Conservation (phyloP, 2,113 vertebrate genomes). For the Thalassoma bifasciatum region DNA sequence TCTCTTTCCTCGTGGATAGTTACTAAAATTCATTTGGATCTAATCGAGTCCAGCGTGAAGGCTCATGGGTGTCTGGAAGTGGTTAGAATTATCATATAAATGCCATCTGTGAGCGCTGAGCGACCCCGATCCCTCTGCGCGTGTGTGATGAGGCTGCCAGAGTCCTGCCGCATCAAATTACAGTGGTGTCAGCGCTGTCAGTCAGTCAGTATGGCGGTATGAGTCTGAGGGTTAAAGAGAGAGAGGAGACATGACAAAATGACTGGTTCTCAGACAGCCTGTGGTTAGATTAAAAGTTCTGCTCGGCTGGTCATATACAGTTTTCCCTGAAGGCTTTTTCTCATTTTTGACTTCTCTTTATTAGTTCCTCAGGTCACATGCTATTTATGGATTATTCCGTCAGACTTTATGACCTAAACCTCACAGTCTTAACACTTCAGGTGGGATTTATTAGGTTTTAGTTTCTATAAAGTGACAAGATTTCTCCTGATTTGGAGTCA, state of each 20-base stretch:
- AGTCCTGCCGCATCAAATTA: slow-evolving; percentile 73
- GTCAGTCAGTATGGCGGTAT: slow-evolving; percentile 54
- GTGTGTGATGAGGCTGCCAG: slow-evolving; percentile 76
- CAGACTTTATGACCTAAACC: slow-evolving; percentile 13
- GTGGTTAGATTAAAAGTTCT: slow-evolving; percentile 57
- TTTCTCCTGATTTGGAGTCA: neutral
- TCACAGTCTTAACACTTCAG: neutral
- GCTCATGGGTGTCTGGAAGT: slow-evolving; percentile 69
- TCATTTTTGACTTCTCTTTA: slow-evolving; percentile 26
- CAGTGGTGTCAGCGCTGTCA: slow-evolving; percentile 63
- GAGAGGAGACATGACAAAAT: slow-evolving; percentile 44
- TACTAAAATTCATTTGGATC: slow-evolving; percentile 73
- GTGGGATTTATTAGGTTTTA: slow-evolving; percentile 6
- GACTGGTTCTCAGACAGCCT: slow-evolving; percentile 44
- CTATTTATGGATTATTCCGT: slow-evolving; percentile 42
- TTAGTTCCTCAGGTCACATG: slow-evolving; percentile 27
- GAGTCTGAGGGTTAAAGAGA: neutral
- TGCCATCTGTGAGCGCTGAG: slow-evolving; percentile 73
- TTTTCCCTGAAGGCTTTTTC: slow-evolving; percentile 30
- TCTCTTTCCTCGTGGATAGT: slow-evolving; percentile 63
- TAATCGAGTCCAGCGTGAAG: slow-evolving; percentile 71
- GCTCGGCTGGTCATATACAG: slow-evolving; percentile 24
- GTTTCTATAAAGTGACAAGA: slow-evolving; percentile 6
- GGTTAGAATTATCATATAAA: slow-evolving; percentile 80
- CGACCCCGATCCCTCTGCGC: slow-evolving; percentile 42